Evolutionary conservation across 2,113 vertebrate species (phyloP).

Genomic region (Bos indicus): DNA sequence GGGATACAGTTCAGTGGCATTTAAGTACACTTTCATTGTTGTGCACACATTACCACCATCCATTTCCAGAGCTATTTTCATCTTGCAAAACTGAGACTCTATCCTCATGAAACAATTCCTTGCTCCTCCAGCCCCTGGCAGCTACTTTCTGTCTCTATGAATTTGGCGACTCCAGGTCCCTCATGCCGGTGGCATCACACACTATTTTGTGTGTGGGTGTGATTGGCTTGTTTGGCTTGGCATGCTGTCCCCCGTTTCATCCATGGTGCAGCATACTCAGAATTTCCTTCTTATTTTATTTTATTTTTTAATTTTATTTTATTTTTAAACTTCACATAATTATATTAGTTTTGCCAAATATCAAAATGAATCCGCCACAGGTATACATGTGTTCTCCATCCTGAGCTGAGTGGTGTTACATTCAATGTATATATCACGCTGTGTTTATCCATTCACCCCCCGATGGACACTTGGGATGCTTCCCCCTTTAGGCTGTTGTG

Average conservation of each 20-base stretch:
- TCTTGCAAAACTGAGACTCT: neutral
- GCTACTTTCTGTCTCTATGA: neutral
- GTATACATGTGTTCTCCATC: too few relatives aligned
- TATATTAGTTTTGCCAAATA: too few relatives aligned
- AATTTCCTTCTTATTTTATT: neutral
- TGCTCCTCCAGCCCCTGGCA: neutral
- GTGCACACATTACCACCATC: neutral
- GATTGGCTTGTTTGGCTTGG: neutral
- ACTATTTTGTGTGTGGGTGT: neutral
- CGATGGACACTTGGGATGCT: neutral
- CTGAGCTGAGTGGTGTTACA: neutral
- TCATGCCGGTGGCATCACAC: neutral
- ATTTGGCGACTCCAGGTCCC: neutral
- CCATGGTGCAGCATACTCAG: neutral
- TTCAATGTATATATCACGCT: neutral
- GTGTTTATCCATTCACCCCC: neutral
- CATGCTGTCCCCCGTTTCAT: neutral
- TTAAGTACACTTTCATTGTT: neutral
- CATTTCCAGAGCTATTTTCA: neutral
- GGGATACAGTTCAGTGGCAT: neutral
- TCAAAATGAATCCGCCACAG: too few relatives aligned
- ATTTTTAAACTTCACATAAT: too few relatives aligned
- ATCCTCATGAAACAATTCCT: neutral
- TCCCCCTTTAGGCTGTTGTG: neutral
- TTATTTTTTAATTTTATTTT: too few relatives aligned